A percentile compares a stretch with the other conserved stretches of the same genome.
phyloP scores from a whole-genome alignment of 1,140 invertebrate species.

The Brachionus calyciflorus region DNA sequence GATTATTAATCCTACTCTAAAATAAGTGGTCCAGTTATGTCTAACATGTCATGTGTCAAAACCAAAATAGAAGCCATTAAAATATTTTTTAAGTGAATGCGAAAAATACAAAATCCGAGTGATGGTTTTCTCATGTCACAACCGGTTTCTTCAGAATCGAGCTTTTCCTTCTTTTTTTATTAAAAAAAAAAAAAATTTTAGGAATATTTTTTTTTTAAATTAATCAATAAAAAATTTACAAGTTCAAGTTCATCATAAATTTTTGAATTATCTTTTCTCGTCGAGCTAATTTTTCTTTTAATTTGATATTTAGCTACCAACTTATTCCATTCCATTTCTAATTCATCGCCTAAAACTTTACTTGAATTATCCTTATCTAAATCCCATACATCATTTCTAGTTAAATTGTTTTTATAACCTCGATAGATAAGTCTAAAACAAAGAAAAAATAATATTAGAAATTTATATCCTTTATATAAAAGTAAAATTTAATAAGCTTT shows the following conservation, averaged over 20 bases:
- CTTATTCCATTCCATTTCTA: constrained; percentile 2
- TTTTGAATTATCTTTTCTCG: neutral
- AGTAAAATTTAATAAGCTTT: too few relatives aligned
- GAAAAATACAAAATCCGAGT: neutral
- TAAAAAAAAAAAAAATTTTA: neutral
- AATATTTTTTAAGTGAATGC: constrained; percentile 4
- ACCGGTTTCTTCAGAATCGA: neutral
- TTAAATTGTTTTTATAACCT: neutral
- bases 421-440: neutral
- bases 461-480: neutral
- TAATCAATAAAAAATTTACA: neutral
- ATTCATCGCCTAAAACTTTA: neutral
- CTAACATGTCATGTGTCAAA: neutral
- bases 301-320: neutral
- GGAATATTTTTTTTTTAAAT: neutral
- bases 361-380: neutral
- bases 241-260: constrained; percentile 5
- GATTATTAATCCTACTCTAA: too few relatives aligned
- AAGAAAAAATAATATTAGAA: neutral
- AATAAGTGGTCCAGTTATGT: neutral
- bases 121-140: neutral
- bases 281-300: neutral
- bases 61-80: neutral
- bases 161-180: neutral
- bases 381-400: constrained; percentile 5